These are phyloP conservation scores for Desoria tigrina DNA, from an alignment of 2,888 invertebrate genomes.

Conservation along the genomic window DNA sequence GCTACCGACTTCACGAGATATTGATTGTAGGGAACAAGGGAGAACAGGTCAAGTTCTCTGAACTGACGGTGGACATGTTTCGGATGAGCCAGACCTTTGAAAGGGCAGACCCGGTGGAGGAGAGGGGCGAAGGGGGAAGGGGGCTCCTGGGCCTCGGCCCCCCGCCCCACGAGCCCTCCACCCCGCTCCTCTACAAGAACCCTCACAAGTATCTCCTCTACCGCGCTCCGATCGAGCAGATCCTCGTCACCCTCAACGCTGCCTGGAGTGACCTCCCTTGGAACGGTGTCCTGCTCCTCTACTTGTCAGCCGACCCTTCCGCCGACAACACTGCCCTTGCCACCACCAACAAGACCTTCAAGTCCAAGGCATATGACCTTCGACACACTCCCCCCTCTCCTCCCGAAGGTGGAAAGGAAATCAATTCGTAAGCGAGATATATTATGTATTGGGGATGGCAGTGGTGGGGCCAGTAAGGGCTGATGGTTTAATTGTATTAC, in stretches of 20 bases:
- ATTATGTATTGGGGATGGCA: constrained; percentile 4
- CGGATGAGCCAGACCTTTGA: constrained; percentile 93
- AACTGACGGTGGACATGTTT: constrained; percentile 97
- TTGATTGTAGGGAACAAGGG: constrained; percentile 89
- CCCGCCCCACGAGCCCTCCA: neutral
- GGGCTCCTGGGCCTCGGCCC: neutral
- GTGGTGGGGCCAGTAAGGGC: no score
- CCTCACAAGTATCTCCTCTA: constrained; percentile 95
- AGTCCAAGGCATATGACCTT: no score
- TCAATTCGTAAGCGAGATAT: constrained; percentile 25
- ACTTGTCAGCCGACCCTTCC: constrained; percentile 79
- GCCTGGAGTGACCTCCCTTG: constrained; percentile 91
- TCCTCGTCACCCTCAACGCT: constrained; percentile 85
- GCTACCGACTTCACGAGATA: constrained; percentile 79
- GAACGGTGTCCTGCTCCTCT: constrained; percentile 85
- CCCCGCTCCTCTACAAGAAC: constrained; percentile 60
- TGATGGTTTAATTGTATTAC: no score
- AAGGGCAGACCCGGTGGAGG: constrained; percentile 74
- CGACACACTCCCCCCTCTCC: no score
- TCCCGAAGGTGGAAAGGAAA: constrained; percentile 26
- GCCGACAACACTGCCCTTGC: constrained; percentile 24
- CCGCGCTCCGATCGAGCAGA: constrained; percentile 90
- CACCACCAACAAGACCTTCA: constrained; percentile 21
- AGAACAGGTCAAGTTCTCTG: constrained; percentile 94
- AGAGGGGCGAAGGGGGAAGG: constrained; percentile 54